Evolutionary conservation across 2,888 invertebrate genomes (phyloP).

Genomic region (Campopleginae sp.): DNA sequence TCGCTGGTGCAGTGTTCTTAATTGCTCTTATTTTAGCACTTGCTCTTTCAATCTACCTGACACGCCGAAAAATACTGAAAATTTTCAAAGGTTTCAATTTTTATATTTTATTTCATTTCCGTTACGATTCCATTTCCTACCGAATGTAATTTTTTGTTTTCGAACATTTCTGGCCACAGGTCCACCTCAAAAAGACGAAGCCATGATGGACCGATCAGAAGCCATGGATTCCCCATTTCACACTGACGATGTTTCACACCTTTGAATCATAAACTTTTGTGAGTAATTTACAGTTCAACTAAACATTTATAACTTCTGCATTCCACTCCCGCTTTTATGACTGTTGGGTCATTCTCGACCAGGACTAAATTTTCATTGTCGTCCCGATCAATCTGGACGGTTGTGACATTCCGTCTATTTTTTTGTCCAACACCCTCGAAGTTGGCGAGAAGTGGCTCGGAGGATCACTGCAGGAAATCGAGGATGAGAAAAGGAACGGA

Average conservation of each 20-base stretch:
- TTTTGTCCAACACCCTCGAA: too few relatives aligned
- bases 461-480: too few relatives aligned
- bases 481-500: too few relatives aligned
- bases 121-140: not conserved
- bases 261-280: not conserved
- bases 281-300: too few relatives aligned
- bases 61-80: conserved; percentile 3
- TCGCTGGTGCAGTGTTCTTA: not conserved
- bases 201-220: conserved; percentile 59
- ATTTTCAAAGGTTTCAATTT: conserved; percentile 12
- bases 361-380: too few relatives aligned
- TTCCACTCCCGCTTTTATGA: too few relatives aligned
- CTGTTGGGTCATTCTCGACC: too few relatives aligned
- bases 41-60: not conserved
- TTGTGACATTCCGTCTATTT: too few relatives aligned
- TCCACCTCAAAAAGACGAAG: conserved; percentile 4
- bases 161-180: not conserved
- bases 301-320: too few relatives aligned
- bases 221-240: conserved; percentile 58
- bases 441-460: too few relatives aligned
- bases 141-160: not conserved
- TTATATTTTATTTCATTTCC: not conserved
- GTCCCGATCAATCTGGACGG: too few relatives aligned
- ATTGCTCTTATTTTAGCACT: conserved; percentile 2
- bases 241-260: conserved; percentile 47